Evolutionary conservation across 2,888 invertebrate genomes (phyloP).

Genomic region (Alentia gelatinosa): DNA sequence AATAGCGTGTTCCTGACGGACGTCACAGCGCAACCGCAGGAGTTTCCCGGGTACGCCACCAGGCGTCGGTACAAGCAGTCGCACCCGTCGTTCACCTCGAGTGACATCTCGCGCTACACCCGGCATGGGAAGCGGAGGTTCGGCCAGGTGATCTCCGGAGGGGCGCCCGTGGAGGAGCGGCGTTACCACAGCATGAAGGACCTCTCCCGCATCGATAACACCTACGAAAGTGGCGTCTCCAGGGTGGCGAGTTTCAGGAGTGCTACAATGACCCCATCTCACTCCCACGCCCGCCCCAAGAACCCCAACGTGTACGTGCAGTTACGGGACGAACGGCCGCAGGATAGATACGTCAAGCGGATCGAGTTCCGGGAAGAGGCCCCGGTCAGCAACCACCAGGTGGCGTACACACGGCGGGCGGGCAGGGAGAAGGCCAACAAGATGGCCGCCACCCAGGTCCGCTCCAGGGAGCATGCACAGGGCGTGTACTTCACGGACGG

Average conservation of each 20-base stretch:
- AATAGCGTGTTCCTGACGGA: constrained; percentile 8
- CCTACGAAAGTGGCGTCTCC: background rate
- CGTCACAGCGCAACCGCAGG: background rate
- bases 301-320: background rate
- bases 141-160: background rate
- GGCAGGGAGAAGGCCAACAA: constrained; percentile 41
- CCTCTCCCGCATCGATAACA: background rate
- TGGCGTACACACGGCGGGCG: constrained; percentile 21
- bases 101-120: background rate
- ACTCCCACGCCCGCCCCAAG: background rate
- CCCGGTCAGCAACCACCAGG: background rate
- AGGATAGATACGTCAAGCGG: background rate
- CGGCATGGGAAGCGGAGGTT: background rate
- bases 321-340: background rate
- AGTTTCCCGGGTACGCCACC: constrained; percentile 4
- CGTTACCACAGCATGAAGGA: constrained; percentile 33
- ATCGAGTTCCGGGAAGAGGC: background rate
- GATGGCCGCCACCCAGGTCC: constrained; percentile 14
- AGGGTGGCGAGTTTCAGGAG: constrained; percentile 8
- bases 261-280: background rate
- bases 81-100: background rate
- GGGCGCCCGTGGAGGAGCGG: background rate
- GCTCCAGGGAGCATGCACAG: background rate
- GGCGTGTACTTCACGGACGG: constrained; percentile 27
- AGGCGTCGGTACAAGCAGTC: background rate